Evolutionary conservation across 2,888 invertebrate genomes (phyloP), one percentile per base, ranked within the genome.

Genomic region (Sinohyriopsis cumingii): DNA sequence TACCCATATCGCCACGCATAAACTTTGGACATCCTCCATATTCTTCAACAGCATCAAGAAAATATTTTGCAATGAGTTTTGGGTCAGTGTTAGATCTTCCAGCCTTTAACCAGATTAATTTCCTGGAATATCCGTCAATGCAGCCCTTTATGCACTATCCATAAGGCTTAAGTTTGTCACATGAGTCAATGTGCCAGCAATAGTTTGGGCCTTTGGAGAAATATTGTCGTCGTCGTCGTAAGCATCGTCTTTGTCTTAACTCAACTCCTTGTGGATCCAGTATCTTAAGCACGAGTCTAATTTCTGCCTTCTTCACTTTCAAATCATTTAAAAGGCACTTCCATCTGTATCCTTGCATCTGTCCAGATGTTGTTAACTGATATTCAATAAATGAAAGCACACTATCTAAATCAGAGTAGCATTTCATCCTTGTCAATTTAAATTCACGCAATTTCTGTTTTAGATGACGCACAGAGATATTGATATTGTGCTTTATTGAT

Each of bases 1-100:
- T 78, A 65, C 79, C 79, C 53, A 65, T 69, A 57, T 80, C 76
- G 7, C 65, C 64, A 45, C 75, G 61, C n/a, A 79, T 64, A 25
- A 63, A 1, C 20, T 28, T 22, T 22, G 79, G 76, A 61, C n/a
- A 69, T 6, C 76, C 73, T 24, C 62, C 59, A 4, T n/a, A n/a
- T 62, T 70, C n/a, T 59, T 55, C 22, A 53, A 77, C 65, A 24
- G 67, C 64, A 22, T 69, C 64, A 45, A 68, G 19, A 61, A 68
- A 78, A 63, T 74, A 76, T 28, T 25, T 33, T 45, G 65, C 69
- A 55, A 78, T 65, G 15, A 75, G 65, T 33, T 54, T 69, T 18
- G 76, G 71, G 59, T 77, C 67, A 63, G 63, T 77, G 63, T 68
- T 72, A 53, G 73, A 77, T 20, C 33, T 59, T 20, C n/a, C 22